Conservation (phyloP, 2,888 invertebrate species). For the Hipparchia semele region DNA sequence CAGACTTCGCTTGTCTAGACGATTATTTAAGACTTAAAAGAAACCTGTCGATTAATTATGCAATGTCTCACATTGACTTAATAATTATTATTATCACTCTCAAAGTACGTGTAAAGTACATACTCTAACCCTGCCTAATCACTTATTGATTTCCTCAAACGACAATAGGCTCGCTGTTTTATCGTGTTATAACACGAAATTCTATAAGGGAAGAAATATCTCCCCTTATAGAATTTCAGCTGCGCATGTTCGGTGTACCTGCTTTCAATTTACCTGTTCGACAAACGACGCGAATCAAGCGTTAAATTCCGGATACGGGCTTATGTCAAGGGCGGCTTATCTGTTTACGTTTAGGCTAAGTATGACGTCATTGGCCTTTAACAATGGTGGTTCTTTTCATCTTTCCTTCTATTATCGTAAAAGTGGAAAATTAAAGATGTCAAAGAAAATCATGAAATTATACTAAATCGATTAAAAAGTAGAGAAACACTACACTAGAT, state of each 20-base stretch:
- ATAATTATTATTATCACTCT: neutral
- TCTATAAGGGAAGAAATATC: neutral
- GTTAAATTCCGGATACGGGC: constrained; percentile 31
- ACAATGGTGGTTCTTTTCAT: constrained; percentile 23
- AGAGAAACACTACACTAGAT: neutral
- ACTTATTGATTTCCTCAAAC: neutral
- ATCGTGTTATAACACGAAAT: neutral
- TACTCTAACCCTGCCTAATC: neutral
- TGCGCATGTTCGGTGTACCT: constrained; percentile 5
- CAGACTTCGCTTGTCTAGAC: too few relatives aligned
- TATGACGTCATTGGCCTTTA: constrained; percentile 49
- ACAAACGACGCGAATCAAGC: constrained; percentile 14
- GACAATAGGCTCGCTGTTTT: neutral
- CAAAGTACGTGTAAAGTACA: neutral
- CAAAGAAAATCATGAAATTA: too few relatives aligned
- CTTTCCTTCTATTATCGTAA: neutral
- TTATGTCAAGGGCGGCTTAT: constrained; percentile 60
- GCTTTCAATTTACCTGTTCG: constrained; percentile 13
- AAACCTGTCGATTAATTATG: too few relatives aligned
- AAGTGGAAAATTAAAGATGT: neutral
- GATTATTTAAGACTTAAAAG: too few relatives aligned
- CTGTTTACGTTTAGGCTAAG: constrained; percentile 64
- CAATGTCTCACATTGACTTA: neutral
- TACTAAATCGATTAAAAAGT: neutral
- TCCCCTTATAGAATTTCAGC: constrained; percentile 9